These are phyloP conservation scores for Tetranychus piercei DNA, from an alignment of 2,888 invertebrate species.

Conservation along the genomic window DNA sequence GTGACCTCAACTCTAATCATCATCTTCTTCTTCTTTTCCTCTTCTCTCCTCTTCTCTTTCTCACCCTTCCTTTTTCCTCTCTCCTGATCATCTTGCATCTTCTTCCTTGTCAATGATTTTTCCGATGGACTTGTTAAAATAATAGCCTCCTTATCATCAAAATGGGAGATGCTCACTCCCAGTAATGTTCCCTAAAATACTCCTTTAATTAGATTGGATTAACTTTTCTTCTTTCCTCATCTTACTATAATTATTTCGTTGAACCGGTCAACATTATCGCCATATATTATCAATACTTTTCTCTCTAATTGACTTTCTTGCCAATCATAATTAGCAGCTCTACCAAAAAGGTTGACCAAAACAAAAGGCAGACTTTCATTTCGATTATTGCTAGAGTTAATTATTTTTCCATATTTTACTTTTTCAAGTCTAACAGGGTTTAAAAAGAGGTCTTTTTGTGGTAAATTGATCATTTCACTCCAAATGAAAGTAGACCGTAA, in stretches of 20 bases:
- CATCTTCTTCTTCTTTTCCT: neutral
- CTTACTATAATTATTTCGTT: neutral
- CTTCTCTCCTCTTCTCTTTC: neutral
- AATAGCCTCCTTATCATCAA: neutral
- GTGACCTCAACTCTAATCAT: neutral
- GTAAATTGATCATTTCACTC: too few relatives aligned
- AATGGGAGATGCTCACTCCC: neutral
- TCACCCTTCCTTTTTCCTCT: conserved; percentile 5
- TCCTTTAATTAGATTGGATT: neutral
- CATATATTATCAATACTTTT: neutral
- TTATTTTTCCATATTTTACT: too few relatives aligned
- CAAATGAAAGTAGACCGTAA: too few relatives aligned
- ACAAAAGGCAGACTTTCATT: neutral
- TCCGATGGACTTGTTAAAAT: conserved; percentile 3
- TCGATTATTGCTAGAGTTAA: too few relatives aligned
- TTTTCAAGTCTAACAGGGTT: too few relatives aligned
- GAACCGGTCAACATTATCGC: neutral
- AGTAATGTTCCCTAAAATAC: neutral
- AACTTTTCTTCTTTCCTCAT: neutral
- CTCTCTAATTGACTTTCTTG: neutral
- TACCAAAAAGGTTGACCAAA: neutral
- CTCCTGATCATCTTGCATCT: neutral
- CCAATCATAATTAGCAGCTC: neutral
- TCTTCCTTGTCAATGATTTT: neutral
- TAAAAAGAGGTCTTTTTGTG: too few relatives aligned